Evolutionary conservation across 1,140 invertebrate species (phyloP).

Genomic region (Caenorhabditis tropicalis): DNA sequence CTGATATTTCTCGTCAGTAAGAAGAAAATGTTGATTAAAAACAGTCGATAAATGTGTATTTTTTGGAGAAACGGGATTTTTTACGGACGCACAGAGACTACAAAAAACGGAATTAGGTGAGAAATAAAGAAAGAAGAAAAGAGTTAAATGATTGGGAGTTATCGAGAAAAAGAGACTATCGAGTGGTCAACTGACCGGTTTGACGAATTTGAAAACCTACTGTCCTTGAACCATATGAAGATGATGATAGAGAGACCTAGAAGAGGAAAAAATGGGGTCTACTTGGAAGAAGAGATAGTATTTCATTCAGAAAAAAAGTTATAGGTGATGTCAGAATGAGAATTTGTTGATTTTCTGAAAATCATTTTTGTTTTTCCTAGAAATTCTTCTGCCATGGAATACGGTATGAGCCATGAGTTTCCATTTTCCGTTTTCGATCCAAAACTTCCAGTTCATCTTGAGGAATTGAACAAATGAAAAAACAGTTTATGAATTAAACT

Average conservation of each 20-base stretch:
- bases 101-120: not conserved
- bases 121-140: conserved; percentile 17
- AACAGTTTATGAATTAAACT: too few relatives aligned
- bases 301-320: not conserved
- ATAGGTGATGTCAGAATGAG: not conserved
- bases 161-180: not conserved
- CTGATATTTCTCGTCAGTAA: not conserved
- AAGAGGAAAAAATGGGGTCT: not conserved
- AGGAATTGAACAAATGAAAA: too few relatives aligned
- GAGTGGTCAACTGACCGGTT: conserved; percentile 36
- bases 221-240: conserved; percentile 34
- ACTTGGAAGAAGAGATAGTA: not conserved
- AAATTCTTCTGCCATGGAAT: too few relatives aligned
- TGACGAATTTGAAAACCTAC: conserved; percentile 29
- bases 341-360: not conserved
- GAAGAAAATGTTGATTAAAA: not conserved
- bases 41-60: not conserved
- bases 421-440: too few relatives aligned
- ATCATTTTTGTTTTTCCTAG: too few relatives aligned
- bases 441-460: too few relatives aligned
- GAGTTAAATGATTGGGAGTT: conserved; percentile 21
- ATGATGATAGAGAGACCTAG: not conserved
- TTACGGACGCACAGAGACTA: not conserved
- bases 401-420: too few relatives aligned
- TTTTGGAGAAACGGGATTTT: not conserved